These are phyloP conservation scores for Caenorhabditis brenneri DNA, from an alignment of 1,140 invertebrate species.

Conservation along the genomic window DNA sequence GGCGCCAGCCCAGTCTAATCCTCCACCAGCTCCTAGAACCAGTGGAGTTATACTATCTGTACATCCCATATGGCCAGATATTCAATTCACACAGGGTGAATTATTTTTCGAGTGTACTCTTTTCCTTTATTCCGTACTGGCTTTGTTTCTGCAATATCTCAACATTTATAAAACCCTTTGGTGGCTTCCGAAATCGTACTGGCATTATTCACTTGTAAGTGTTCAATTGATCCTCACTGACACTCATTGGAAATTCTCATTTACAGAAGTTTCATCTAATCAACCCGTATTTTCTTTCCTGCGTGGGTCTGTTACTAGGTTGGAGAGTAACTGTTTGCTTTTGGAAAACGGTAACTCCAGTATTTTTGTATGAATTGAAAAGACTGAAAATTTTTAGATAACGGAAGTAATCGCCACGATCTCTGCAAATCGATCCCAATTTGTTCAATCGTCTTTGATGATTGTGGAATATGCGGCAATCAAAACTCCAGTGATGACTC, in stretches of 20 bases:
- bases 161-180: slow-evolving; percentile 94
- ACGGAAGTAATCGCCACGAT: slow-evolving; percentile 42
- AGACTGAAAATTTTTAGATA: slow-evolving; percentile 57
- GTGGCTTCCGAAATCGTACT: slow-evolving; percentile 92
- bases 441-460: slow-evolving; percentile 16
- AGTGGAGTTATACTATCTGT: slow-evolving; percentile 45
- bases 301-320: slow-evolving; percentile 81
- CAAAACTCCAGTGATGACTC: slow-evolving; percentile 68
- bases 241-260: not conserved
- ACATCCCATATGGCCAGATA: slow-evolving; percentile 51
- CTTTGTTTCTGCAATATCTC: slow-evolving; percentile 84
- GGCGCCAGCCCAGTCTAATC: not conserved
- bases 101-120: slow-evolving; percentile 83
- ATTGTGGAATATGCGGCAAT: slow-evolving; percentile 62
- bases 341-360: slow-evolving; percentile 73
- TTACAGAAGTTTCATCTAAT: slow-evolving; percentile 94
- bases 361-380: not conserved
- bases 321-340: slow-evolving; percentile 81
- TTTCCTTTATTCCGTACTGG: slow-evolving; percentile 78
- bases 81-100: slow-evolving; percentile 75
- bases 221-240: not conserved
- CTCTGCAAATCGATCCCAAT: slow-evolving; percentile 29
- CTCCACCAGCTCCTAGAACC: not conserved
- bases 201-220: slow-evolving; percentile 83
- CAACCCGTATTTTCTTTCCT: slow-evolving; percentile 82